These are phyloP conservation scores for Cotesia congregata DNA, from an alignment of 2,888 invertebrate species.

Conservation along the genomic window DNA sequence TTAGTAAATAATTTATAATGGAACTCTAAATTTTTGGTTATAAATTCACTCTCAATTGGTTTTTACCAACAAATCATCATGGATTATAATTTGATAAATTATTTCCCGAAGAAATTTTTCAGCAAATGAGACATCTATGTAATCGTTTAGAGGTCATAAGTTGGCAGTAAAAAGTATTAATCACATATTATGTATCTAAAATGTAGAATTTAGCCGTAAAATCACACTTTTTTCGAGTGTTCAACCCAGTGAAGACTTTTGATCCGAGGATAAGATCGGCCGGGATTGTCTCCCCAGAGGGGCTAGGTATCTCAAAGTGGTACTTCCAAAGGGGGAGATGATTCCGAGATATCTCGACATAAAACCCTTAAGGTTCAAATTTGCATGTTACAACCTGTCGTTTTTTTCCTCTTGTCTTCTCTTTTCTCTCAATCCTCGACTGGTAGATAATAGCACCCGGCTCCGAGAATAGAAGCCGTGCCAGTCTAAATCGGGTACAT, in stretches of 20 bases:
- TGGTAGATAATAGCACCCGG: slow-evolving; percentile 25
- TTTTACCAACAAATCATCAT: neutral
- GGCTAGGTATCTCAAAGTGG: slow-evolving; percentile 41
- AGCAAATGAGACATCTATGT: neutral
- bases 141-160: neutral
- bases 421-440: slow-evolving; percentile 39
- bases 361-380: slow-evolving; percentile 70
- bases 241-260: slow-evolving; percentile 55
- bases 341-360: slow-evolving; percentile 69
- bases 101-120: neutral
- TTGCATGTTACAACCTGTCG: slow-evolving; percentile 68
- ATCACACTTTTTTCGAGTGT: slow-evolving; percentile 27
- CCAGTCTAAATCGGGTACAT: neutral
- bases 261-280: slow-evolving; percentile 64
- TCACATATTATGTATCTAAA: neutral
- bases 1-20: neutral
- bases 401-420: slow-evolving; percentile 42
- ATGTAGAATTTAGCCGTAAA: slow-evolving; percentile 7
- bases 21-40: neutral
- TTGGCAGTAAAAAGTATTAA: neutral
- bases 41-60: neutral
- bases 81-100: no score
- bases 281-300: slow-evolving; percentile 51
- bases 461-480: neutral
- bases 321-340: slow-evolving; percentile 60